These are phyloP conservation scores for Phragmatobia fuliginosa DNA, from an alignment of 2,888 invertebrate species.

Conservation along the genomic window DNA sequence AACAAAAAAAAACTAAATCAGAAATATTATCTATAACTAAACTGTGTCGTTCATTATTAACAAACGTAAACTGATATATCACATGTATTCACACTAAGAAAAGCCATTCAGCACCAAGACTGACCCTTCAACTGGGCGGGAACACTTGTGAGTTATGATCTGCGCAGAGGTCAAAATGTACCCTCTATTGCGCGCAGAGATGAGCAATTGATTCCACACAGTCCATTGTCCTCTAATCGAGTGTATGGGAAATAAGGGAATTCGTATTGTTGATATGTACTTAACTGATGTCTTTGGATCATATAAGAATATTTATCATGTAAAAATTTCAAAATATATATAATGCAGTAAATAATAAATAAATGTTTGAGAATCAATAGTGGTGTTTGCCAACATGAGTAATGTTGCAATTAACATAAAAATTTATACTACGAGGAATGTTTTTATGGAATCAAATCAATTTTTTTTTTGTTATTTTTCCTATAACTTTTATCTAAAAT, in stretches of 20 bases:
- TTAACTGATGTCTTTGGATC: not conserved
- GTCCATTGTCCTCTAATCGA: conserved; percentile 42
- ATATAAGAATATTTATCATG: too few relatives aligned
- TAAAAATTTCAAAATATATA: too few relatives aligned
- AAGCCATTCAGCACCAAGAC: conserved; percentile 20
- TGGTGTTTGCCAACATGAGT: too few relatives aligned
- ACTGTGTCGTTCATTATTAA: not conserved
- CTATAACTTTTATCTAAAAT: too few relatives aligned
- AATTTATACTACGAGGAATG: too few relatives aligned
- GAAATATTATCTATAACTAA: not conserved
- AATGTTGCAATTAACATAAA: too few relatives aligned
- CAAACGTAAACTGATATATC: not conserved
- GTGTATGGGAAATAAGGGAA: conserved; percentile 7
- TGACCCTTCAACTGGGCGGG: conserved; percentile 46
- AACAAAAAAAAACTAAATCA: too few relatives aligned
- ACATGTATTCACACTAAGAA: not conserved
- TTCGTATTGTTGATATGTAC: conserved; percentile 9
- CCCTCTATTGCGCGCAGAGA: conserved; percentile 52
- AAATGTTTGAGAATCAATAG: too few relatives aligned
- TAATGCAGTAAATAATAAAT: too few relatives aligned
- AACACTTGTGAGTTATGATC: conserved; percentile 45
- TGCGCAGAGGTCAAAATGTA: conserved; percentile 37
- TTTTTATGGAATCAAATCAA: too few relatives aligned
- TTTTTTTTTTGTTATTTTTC: too few relatives aligned
- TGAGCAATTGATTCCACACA: conserved; percentile 55